A percentile compares a stretch with the other conserved stretches of the same genome.
Evolutionary conservation across 2,888 invertebrate genomes (phyloP).

Genomic region (Scaptomyza tumidula): DNA sequence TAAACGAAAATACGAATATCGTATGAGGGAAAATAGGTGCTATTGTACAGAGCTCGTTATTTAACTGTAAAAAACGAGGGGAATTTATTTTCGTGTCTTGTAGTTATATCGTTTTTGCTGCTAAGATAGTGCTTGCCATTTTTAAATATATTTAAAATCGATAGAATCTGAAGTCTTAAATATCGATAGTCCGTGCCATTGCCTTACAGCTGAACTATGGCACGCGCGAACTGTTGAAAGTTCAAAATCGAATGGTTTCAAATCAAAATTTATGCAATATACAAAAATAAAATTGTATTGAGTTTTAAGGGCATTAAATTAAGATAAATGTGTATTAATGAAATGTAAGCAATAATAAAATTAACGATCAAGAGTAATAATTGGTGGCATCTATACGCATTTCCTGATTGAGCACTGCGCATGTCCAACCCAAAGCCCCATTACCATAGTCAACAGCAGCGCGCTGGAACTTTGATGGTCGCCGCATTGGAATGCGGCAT

Average conservation of each 20-base stretch:
- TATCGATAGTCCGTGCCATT: not conserved
- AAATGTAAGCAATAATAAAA: no score
- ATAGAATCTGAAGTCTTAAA: not conserved
- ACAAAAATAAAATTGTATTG: not conserved
- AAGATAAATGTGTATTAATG: not conserved
- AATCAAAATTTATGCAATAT: not conserved
- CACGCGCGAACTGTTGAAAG: not conserved
- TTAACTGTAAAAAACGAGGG: no score
- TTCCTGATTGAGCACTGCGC: slow-evolving; percentile 29
- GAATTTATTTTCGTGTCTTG: no score
- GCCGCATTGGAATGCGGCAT: slow-evolving; percentile 64
- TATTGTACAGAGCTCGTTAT: no score
- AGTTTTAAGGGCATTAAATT: no score
- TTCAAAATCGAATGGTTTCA: not conserved
- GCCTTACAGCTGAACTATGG: not conserved
- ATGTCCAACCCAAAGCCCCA: slow-evolving; percentile 35
- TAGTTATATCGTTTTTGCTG: no score
- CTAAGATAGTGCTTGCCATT: not conserved
- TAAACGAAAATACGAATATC: no score
- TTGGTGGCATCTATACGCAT: slow-evolving; percentile 2
- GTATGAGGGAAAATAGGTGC: no score
- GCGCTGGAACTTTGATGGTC: slow-evolving; percentile 39
- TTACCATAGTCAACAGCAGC: slow-evolving; percentile 40
- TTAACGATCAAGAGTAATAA: slow-evolving; percentile 1
- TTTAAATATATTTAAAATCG: not conserved